Base-by-base conservation (phyloP, 2,797 vertebrate species). In the Sciurus vulgaris region DNA sequence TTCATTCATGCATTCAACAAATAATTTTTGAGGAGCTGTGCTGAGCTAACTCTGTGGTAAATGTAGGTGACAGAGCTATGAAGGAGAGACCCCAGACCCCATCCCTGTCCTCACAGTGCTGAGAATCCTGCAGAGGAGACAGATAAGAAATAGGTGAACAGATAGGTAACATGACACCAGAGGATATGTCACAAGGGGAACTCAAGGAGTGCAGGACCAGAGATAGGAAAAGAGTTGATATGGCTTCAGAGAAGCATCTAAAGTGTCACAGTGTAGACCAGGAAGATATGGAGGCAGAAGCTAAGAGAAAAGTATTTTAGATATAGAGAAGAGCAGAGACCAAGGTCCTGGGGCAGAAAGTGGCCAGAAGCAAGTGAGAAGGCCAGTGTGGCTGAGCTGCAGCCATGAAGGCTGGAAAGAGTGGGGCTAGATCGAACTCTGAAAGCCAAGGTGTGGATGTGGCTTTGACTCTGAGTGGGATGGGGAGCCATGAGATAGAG, bases 61-160 rank as follows among this genome's bases (percentile, higher is more conserved):
- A n/a, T 22, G 0, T 10, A 1, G 4, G 20, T 22, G 17, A 35
- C 28, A 49, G 8, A 47, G 33, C 24, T 2, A 1, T 7, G 8
- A 70, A n/a, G 13, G 33, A 51, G 7, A 63, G 2, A 38, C 38
- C 38, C 38, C 38, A 4, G 74, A 54, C 30, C 47, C 61, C n/a
- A 63, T 49, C 51, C 5, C 47, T 74, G 44, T 47, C 51, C 93
- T 59, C 12, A 2, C 22, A 47, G 63, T 33, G 15, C 76, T 35
- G 8, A 44, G 38, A 78, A 30, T 61, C 89, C 38, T 1, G 14
- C 1, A 0, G 12, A 17, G 51, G 47, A 69, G 67, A 76, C 33
- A 7, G 38, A 38, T 17, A 72, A 18, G 4, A 11, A 35, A 49
- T 10, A 24, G 0, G 0, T 84, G 38, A 44, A 73, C 14, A 18